Base-by-base conservation (phyloP, 1,140 invertebrate genomes). In the Marisa cornuarietis region DNA sequence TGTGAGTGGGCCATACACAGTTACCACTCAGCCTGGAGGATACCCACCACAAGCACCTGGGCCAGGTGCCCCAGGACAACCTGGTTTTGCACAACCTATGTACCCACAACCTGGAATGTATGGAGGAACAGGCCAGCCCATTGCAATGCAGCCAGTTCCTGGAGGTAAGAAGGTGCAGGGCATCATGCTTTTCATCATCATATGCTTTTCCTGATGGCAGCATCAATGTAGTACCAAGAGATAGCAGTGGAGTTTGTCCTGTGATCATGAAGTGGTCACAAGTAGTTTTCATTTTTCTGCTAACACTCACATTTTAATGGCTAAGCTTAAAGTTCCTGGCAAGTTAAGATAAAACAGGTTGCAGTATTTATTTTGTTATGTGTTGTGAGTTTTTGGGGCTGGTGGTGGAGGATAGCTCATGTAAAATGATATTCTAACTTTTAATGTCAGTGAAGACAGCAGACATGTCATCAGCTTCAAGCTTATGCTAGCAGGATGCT, bases 91-190 rank as follows among this genome's bases (percentile, higher is more conserved):
- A 22, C 49, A 73, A 16, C 71, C 73, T 6, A 42, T n/a, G 54
- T 22, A 58, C 22, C 26, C 26, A 26, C 14, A 9, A 22, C 71
- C 71, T 42, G 20, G 20, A 1, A 51, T 31, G 26, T 13, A 58
- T 54, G 73, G 24, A 10, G 42, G 51, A 18, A n/a, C 71, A 24
- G 63, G 26, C 10, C 80, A 74, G 58, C 24, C 81, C 6, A 79
- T 84, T 13, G 79, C 69, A 3, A 82, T 82, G 81, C 83, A 84
- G 49, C 83, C 83, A 68, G 71, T 81, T 65, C 77, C 81, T 42
- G 77, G 77, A 79, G 83, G 83, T 84, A 78, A 65, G 71, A 63
- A 42, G 1, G n/a, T 8, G 61, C 16, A 14, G 24, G 31, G 18
- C 22, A 79, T 71, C 61, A 11, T 42, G 42, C 20, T 42, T 42